Conservation (phyloP, 2,113 vertebrate species). For the Litocranius walleri region DNA sequence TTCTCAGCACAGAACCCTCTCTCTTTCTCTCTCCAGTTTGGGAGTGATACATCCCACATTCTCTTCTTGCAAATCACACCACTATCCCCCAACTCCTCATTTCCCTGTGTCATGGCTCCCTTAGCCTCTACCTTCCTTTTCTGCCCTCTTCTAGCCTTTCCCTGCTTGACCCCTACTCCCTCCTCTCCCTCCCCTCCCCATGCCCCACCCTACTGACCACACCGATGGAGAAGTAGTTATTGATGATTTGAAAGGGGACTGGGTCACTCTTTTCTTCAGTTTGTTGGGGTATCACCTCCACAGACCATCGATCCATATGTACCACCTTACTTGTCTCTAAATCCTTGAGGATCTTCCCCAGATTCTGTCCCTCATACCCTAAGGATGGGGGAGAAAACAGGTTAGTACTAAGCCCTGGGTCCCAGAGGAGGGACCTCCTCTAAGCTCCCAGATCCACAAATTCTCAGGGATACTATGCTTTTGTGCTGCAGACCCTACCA, state of each 20-base stretch:
- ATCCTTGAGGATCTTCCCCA: slow-evolving; percentile 88
- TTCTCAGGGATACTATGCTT: background rate
- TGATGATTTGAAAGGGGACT: slow-evolving; percentile 94
- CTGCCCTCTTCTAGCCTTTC: background rate
- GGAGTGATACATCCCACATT: background rate
- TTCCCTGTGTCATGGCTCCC: background rate
- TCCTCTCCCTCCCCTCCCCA: background rate
- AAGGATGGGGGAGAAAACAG: background rate
- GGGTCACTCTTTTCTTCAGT: slow-evolving; percentile 88
- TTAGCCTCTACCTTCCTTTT: background rate
- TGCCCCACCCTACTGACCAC: slow-evolving; percentile 84
- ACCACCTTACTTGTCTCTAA: slow-evolving; percentile 84
- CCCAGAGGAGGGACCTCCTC: background rate
- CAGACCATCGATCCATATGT: slow-evolving; percentile 90
- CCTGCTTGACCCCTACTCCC: background rate
- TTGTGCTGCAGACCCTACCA: background rate
- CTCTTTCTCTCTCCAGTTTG: background rate
- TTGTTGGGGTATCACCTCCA: slow-evolving; percentile 87
- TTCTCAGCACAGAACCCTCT: background rate
- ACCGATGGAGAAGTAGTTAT: slow-evolving; percentile 97
- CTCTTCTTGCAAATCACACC: background rate
- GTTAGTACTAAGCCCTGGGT: background rate
- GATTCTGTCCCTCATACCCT: slow-evolving; percentile 92
- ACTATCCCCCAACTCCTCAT: background rate
- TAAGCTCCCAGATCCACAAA: background rate